Evolutionary conservation across 2,888 invertebrate genomes (phyloP).

Genomic region (Microplitis deprimator): DNA sequence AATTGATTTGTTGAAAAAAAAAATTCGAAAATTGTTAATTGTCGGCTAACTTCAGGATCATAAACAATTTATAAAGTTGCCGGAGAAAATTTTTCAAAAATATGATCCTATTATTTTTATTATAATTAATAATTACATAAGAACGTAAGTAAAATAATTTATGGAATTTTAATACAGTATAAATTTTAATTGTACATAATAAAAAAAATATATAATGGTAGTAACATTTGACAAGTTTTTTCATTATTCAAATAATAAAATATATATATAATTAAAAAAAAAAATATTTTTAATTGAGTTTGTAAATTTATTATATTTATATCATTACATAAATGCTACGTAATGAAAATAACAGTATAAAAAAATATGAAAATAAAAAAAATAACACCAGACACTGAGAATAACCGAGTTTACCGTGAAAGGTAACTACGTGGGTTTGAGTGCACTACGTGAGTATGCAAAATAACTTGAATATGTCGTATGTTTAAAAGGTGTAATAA

Average conservation of each 20-base stretch:
- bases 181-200: too few relatives aligned
- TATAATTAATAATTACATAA: too few relatives aligned
- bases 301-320: neutral
- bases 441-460: conserved; percentile 32
- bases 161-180: too few relatives aligned
- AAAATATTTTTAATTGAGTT: neutral
- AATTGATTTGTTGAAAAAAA: too few relatives aligned
- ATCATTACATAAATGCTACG: neutral
- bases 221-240: too few relatives aligned
- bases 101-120: too few relatives aligned
- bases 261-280: neutral
- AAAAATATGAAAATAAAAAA: neutral
- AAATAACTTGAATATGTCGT: conserved; percentile 26
- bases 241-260: neutral
- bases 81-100: too few relatives aligned
- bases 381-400: conserved; percentile 17
- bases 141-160: too few relatives aligned
- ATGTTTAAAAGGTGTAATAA: conserved; percentile 22
- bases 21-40: too few relatives aligned
- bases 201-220: too few relatives aligned
- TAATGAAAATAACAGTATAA: conserved; percentile 2
- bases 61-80: too few relatives aligned
- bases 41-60: too few relatives aligned
- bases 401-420: conserved; percentile 17
- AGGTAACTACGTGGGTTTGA: conserved; percentile 36